Evolutionary conservation across 2,113 vertebrate species (phyloP), one percentile per base, ranked within the genome.

Genomic region (Eptatretus burgeri): DNA sequence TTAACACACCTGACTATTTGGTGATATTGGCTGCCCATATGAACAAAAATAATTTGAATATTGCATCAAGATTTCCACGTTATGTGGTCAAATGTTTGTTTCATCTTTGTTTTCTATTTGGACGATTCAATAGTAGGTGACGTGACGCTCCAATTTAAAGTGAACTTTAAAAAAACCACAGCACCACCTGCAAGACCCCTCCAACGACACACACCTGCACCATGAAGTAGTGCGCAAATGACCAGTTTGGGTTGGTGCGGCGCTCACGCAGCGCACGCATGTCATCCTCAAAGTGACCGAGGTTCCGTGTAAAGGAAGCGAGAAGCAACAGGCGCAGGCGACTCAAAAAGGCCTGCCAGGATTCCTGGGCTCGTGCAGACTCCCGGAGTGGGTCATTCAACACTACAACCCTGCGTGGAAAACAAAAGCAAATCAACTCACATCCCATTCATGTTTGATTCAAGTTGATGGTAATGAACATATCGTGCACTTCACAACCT

Each of bases 161-260:
- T 41, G 27, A 3, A 41, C 27, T 41, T 41, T 41, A 5, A 5
- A 41, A 41, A 41, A 41, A 41, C 27, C 3, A 7, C 27, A 41
- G 7, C 27, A 41, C 27, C 27, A 41, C 27, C 27, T 41, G 27
- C 27, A 41, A 3, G 7, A 41, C 27, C 27, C 27, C 27, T 41
- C 27, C 27, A 41, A 41, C 7, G n/a, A 20, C 56, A 60, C 14
- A 20, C 71, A 96, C 91, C 86, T 98, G 89, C 52, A 98, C 89
- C 86, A 98, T 94, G 76, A 98, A 96, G 74, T 96, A 98, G 64
- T 94, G 83, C 64, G 86, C 93, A 75, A 98, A 98, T 74, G 89
- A 93, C 91, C 91, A 98, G 64, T 85, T 86, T 0, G 89, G 85
- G 73, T 96, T 86, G 0, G 86, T 93, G 69, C 89, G 84, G 71